A percentile compares a stretch with the other conserved stretches of the same genome.
Evolutionary conservation across 37 sponge, comb jelly and placozoan species (phyloP).

Genomic region (Amphimedon queenslandica): DNA sequence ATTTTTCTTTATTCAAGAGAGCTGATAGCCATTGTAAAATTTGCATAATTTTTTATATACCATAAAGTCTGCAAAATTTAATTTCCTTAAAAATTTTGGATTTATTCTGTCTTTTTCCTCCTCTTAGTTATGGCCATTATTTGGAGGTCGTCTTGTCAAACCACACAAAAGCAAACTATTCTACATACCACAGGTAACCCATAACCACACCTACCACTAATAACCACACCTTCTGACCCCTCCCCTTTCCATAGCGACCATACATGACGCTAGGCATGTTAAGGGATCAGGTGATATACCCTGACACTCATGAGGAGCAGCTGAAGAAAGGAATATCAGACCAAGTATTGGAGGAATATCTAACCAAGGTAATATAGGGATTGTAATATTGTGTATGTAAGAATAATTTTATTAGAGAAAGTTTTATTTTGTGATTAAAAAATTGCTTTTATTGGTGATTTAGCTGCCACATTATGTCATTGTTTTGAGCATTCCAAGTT

Average conservation of each 20-base stretch:
- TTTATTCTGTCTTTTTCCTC: no score
- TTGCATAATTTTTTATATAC: no score
- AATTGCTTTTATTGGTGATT: background rate
- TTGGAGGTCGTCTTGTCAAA: constrained; percentile 84
- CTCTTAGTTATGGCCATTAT: constrained; percentile 95
- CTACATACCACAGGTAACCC: constrained; percentile 82
- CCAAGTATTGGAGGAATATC: constrained; percentile 48
- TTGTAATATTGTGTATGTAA: no score
- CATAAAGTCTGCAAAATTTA: no score
- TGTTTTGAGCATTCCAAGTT: background rate
- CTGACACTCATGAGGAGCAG: constrained; percentile 76
- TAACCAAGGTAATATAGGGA: constrained; percentile 49
- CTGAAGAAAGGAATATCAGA: constrained; percentile 67
- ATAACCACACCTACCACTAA: background rate
- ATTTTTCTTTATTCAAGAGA: no score
- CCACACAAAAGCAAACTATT: constrained; percentile 80
- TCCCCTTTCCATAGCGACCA: constrained; percentile 48
- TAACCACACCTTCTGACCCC: background rate
- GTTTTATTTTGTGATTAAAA: background rate
- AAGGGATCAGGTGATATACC: constrained; percentile 93
- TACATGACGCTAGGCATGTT: constrained; percentile 93
- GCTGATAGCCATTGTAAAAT: no score
- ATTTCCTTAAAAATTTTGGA: no score
- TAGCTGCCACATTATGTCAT: background rate
- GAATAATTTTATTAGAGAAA: no score